Evolutionary conservation across 2,888 invertebrate genomes (phyloP).

Genomic region (Thymelicus sylvestris): DNA sequence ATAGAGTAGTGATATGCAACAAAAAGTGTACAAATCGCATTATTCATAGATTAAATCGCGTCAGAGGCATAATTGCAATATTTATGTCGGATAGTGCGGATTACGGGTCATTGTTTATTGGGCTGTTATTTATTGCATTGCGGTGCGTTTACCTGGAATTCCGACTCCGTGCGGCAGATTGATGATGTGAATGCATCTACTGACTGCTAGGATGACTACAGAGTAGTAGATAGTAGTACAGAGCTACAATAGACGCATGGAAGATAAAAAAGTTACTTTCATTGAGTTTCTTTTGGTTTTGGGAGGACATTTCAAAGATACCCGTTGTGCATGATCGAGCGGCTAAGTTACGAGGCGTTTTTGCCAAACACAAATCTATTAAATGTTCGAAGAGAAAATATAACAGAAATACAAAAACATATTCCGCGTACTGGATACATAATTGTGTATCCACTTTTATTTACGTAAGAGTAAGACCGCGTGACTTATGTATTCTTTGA

Average conservation of each 20-base stretch:
- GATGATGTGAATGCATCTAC: neutral
- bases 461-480: too few relatives aligned
- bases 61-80: conserved; percentile 37
- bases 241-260: neutral
- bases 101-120: conserved; percentile 29
- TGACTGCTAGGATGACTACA: neutral
- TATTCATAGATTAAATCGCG: conserved; percentile 39
- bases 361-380: too few relatives aligned
- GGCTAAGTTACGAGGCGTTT: too few relatives aligned
- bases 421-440: too few relatives aligned
- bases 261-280: too few relatives aligned
- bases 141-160: neutral
- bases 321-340: neutral
- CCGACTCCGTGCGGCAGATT: neutral
- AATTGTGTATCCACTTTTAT: too few relatives aligned
- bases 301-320: too few relatives aligned
- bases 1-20: conserved; percentile 36
- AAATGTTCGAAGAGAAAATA: too few relatives aligned
- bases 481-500: too few relatives aligned
- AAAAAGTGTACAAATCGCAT: conserved; percentile 38
- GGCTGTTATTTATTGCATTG: conserved; percentile 6
- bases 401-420: too few relatives aligned
- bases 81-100: conserved; percentile 31
- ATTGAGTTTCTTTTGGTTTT: neutral
- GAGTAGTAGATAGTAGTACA: neutral